Evolutionary conservation across 92 coral and sea anemone genomes (phyloP), one percentile per base, ranked within the genome.

Genomic region (Palythoa caribaeorum): DNA sequence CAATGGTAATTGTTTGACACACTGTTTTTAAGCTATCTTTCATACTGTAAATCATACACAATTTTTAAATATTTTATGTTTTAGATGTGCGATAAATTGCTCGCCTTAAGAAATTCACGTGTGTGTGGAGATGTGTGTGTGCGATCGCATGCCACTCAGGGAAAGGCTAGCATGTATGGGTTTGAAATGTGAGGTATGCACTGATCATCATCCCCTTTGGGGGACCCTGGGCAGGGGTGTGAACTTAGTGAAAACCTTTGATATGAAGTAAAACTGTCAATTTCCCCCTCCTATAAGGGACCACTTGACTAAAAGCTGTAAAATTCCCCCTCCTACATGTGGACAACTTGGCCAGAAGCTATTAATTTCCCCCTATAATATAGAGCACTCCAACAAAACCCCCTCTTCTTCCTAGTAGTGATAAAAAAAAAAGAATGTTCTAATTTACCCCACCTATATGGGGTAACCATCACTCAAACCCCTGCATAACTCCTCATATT

Each of bases 201-300:
- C 14, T 14, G 1, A 59, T 15, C 20, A 59, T 59, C 66, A 59
- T 59, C 20, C 66, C 66, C 66, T 59, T 12, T 12, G 6, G 66
- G 66, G 66, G 66, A 59, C 66, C 66, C 66, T 14, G 66, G 19
- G 66, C 66, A 59, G 66, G 66, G 66, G 66, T 59, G 66, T 12
- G 66, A 2, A 59, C 66, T 59, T 59, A 10, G 66, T 59, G 66
- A 59, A 59, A 59, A 59, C 14, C 66, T 59, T 59, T 59, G 66
- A 59, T 15, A 51, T 51, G 55, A 51, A 51, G 55, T 51, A 51
- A 51, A 51, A 51, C 55, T 51, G 55, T 51, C 55, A 51, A 51
- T 51, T 51, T 51, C 55, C 55, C 55, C 55, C 55, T 51, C 55
- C 55, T 51, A 51, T 51, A 51, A 51, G 55, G 55, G 55, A 51